Base-by-base conservation (phyloP, 2,113 vertebrate species). In the Ptychochromis oligacanthus region DNA sequence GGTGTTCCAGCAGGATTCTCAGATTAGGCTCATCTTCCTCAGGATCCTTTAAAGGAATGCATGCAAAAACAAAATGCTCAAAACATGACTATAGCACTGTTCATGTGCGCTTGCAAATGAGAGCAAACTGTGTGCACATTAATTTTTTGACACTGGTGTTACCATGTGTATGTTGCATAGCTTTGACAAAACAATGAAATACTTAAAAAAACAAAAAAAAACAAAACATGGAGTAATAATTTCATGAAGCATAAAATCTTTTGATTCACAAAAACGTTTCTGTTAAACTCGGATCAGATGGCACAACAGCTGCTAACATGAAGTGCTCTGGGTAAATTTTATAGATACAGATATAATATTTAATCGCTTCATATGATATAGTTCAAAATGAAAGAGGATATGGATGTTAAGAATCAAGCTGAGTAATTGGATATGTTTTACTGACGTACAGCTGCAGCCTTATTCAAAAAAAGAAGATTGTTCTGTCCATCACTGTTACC, bases 21-120 rank as follows among this genome's bases (percentile, higher is more conserved):
- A 98, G 94, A 84, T 99, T 97, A 70, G 98, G 98, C 75, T 99
- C 98, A 0, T 99, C 98, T 65, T 99, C 98, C 2, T 92, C 96
- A 0, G 98, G 98, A 84, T 99, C 98, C 98, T 99, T 62, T 11
- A 80, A 86, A 49, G 13, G 57, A 24, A 77, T 36, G 55, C 54
- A 75, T 7, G 5, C 1, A 24, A 54, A 57, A 61, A 60, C 22
- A 13, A 12, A 77, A 59, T 5, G 52, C 31, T 36, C 28, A 36
- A 13, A 72, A 49, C 15, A 60, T 4, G n/a, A 31, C 13, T 43
- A 13, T 26, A 72, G 46, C 34, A 79, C 20, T 36, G 40, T 76
- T 43, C 8, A 24, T 14, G 34, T 38, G 13, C 4, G 5, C 1
- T 4, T 60, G 22, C 40, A 55, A 76, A 31, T 10, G 26, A 75